Conservation (phyloP, 2,113 vertebrate species). For the Oreocharis arfaki region DNA sequence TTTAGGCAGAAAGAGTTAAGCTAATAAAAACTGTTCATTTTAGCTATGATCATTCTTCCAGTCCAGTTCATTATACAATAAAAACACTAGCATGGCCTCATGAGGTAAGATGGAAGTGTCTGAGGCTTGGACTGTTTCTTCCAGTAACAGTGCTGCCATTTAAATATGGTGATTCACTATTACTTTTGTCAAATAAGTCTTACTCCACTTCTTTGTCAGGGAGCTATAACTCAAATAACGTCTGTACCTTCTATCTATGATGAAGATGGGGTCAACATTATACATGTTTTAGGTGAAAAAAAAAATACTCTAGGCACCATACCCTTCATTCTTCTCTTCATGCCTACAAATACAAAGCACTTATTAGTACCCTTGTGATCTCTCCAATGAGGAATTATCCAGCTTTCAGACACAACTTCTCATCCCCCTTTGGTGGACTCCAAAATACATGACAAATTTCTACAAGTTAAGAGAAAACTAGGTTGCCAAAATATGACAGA, state of each 20-base stretch:
- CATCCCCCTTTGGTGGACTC: neutral
- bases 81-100: fast-evolving
- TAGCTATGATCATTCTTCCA: neutral
- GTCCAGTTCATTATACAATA: neutral
- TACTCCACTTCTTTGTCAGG: neutral
- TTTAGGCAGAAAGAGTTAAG: neutral
- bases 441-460: neutral
- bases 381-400: neutral
- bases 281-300: neutral
- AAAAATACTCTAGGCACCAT: neutral
- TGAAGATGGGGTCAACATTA: neutral
- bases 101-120: neutral
- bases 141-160: neutral
- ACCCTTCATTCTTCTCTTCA: neutral
- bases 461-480: neutral
- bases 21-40: neutral
- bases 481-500: neutral
- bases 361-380: neutral
- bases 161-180: neutral
- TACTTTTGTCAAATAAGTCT: neutral
- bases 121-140: neutral
- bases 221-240: neutral
- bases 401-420: neutral
- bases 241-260: neutral
- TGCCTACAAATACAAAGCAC: neutral